These are phyloP conservation scores for Dermatemys mawii DNA, from an alignment of 2,113 vertebrate genomes.

Conservation along the genomic window DNA sequence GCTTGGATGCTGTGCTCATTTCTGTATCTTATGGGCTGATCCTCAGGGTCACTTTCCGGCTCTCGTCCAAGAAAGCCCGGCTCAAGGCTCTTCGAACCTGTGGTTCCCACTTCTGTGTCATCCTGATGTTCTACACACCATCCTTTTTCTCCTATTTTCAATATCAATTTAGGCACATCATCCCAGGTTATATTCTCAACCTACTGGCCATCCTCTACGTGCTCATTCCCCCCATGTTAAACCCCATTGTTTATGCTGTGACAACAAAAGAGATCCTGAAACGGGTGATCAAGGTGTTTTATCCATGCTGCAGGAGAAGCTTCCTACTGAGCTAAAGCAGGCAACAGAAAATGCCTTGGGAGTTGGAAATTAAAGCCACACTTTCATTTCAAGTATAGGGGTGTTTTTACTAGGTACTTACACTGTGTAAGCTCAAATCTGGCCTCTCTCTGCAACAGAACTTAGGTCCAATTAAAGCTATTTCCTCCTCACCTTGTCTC, in stretches of 20 bases:
- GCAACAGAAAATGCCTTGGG: no score
- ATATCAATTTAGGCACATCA: background rate
- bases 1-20: conserved; percentile 42
- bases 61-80: background rate
- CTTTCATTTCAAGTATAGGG: no score
- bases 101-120: no score
- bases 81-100: no score
- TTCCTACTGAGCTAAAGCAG: no score
- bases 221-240: conserved; percentile 56
- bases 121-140: background rate
- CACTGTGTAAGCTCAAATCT: no score
- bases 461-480: no score
- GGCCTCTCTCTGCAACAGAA: no score
- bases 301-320: no score
- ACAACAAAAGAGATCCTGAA: conserved; percentile 17
- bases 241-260: conserved; percentile 58
- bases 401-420: no score
- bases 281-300: no score
- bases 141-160: background rate
- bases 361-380: background rate
- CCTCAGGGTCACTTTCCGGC: conserved; percentile 8
- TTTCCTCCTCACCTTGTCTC: no score
- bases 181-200: conserved; percentile 35
- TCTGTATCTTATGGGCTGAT: conserved; percentile 28
- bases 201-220: conserved; percentile 56